phyloP scores from a whole-genome alignment of 2,888 invertebrate species.

The Pammene aurita region DNA sequence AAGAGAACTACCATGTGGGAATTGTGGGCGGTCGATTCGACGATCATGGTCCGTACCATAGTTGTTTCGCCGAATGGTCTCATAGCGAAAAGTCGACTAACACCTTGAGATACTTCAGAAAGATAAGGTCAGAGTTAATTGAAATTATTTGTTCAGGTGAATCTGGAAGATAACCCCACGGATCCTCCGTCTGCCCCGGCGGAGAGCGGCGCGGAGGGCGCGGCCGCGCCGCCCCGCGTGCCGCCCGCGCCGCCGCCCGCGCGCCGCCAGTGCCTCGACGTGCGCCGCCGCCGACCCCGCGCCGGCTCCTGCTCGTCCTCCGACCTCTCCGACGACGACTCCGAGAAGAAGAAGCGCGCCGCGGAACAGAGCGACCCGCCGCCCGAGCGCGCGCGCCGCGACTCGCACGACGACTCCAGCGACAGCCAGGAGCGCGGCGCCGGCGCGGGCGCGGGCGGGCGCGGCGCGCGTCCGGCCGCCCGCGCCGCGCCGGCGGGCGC shows the following conservation, averaged over 20 bases:
- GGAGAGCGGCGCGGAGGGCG: slow-evolving; percentile 42
- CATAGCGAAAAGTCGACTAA: too few species aligned
- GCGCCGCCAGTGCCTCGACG: slow-evolving; percentile 67
- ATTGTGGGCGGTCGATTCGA: too few species aligned
- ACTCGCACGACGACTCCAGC: slow-evolving; percentile 93
- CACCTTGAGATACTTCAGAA: background rate
- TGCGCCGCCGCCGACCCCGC: slow-evolving; percentile 69
- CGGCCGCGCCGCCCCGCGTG: slow-evolving; percentile 49
- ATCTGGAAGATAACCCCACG: slow-evolving; percentile 63
- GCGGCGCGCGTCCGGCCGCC: slow-evolving; percentile 59
- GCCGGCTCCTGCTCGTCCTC: slow-evolving; percentile 95
- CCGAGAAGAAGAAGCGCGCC: slow-evolving; percentile 92
- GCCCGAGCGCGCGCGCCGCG: slow-evolving; percentile 86
- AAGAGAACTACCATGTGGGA: too few species aligned
- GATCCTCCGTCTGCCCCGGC: slow-evolving; percentile 24
- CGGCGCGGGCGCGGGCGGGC: slow-evolving; percentile 84
- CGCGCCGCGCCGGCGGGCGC: slow-evolving; percentile 47
- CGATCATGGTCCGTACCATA: too few species aligned
- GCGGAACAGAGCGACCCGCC: slow-evolving; percentile 85
- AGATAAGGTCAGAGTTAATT: background rate
- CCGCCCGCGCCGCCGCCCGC: slow-evolving; percentile 67
- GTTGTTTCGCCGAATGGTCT: background rate
- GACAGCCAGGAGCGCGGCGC: slow-evolving; percentile 91
- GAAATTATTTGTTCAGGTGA: slow-evolving; percentile 51
- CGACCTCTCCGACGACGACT: slow-evolving; percentile 96